Evolutionary conservation across 2,888 invertebrate species (phyloP), one percentile per base, ranked within the genome.

Genomic region (Coenonympha glycerion): DNA sequence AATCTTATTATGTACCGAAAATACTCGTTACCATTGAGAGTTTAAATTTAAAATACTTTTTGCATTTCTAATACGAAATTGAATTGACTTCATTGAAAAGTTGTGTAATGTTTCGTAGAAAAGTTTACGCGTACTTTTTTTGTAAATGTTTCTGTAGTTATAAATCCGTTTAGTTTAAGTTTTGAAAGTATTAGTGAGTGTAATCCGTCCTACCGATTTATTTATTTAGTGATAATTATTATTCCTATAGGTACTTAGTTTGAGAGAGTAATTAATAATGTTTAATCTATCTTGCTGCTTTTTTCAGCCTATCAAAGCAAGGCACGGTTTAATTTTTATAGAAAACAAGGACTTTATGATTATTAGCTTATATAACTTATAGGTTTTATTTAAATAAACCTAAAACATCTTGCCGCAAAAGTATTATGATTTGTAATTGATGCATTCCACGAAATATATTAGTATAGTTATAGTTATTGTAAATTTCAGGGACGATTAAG

Each of bases 131-230:
- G 61, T 61, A 51, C 34, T 34, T 49, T 34, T 49, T 39, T 50
- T 53, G 47, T 49, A 45, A 36, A 24, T 28, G n/a, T 16, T 16
- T 16, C 3, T 33, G 8, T 31, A 15, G 36, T 45, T 9, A 30
- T 34, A 11, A 40, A 8, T 42, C 40, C 24, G 34, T 50, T 49
- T 15, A n/a, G 8, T n/a, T 9, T 44, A 36, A 50, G 24, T 50
- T n/a, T 52, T 42, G 13, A 49, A 34, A 42, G 47, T 49, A 66
- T 64, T 71, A 69, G 66, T 68, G 70, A 72, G 75, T 73, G 62
- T 69, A 65, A 71, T 83, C 85, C 86, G 85, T 86, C 86, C 86
- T 83, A 65, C 79, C 79, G 73, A 76, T 62, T 66, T 42, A 52
- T 49, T 57, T 57, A 53, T 52, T 49, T 39, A 54, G 42, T 51